Percentiles rank a stretch among this genome's conserved stretches.
Evolutionary conservation across 1,140 invertebrate species (phyloP).

Genomic region (Lethrus apterus): DNA sequence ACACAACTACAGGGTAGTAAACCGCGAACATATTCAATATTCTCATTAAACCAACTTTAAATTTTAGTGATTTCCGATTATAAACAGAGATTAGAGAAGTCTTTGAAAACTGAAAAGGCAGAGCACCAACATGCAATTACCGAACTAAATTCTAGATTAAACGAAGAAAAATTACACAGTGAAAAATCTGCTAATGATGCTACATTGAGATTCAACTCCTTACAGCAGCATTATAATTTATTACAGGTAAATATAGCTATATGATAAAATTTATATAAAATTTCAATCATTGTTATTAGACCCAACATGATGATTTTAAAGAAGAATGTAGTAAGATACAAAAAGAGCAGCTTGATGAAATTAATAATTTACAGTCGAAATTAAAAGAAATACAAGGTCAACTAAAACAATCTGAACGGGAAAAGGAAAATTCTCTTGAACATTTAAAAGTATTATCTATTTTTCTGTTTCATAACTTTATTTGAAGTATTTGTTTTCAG

Average conservation of each 20-base stretch:
- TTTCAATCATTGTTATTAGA: conserved; percentile 20
- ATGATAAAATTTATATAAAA: not conserved
- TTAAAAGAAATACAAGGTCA: conserved; percentile 28
- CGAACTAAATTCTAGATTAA: conserved; percentile 39
- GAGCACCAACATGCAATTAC: conserved; percentile 41
- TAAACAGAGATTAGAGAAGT: conserved; percentile 44
- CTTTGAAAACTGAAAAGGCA: conserved; percentile 41
- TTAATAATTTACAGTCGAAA: conserved; percentile 36
- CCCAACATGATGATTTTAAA: conserved; percentile 37
- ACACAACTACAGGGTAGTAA: conserved; percentile 44
- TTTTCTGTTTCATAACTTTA: not conserved
- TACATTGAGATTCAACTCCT: conserved; percentile 39
- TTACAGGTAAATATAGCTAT: conserved; percentile 34
- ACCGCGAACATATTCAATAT: too few species aligned
- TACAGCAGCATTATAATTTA: conserved; percentile 44
- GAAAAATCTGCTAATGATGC: conserved; percentile 41
- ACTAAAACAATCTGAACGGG: conserved; percentile 17
- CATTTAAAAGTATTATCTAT: conserved; percentile 20
- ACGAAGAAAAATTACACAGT: conserved; percentile 39
- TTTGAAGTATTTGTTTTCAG: conserved; percentile 14
- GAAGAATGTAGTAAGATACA: conserved; percentile 32
- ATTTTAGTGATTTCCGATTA: conserved; percentile 41
- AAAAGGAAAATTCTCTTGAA: conserved; percentile 23
- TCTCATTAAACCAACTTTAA: not conserved
- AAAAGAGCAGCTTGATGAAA: conserved; percentile 33